These are phyloP conservation scores for Brachymystax lenok DNA, from an alignment of 2,797 vertebrate genomes.

Conservation along the genomic window DNA sequence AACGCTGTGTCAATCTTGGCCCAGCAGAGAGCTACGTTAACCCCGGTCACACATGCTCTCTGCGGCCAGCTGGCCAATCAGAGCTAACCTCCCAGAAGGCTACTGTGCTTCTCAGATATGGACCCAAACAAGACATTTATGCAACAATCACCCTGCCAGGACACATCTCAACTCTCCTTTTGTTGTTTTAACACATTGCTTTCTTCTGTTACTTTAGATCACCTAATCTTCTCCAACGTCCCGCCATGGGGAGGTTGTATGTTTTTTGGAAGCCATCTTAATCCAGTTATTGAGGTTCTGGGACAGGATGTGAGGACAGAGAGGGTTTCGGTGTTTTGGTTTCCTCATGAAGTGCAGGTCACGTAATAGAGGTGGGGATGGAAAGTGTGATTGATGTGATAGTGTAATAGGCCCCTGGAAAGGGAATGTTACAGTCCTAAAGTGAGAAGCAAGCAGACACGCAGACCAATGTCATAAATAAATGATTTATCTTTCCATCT, in stretches of 20 bases:
- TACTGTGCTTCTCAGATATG: background rate
- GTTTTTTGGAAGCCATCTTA: no score
- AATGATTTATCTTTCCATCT: constrained; percentile 14
- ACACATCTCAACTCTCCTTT: background rate
- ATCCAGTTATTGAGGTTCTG: background rate
- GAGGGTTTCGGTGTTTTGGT: background rate
- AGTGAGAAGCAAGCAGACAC: constrained; percentile 5
- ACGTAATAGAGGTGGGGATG: no score
- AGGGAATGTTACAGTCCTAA: no score
- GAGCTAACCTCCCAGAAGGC: background rate
- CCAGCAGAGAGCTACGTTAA: background rate
- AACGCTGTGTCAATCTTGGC: background rate
- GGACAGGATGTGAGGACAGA: background rate
- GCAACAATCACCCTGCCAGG: background rate
- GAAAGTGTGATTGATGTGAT: no score
- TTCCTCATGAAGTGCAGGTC: constrained; percentile 1
- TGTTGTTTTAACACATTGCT: background rate
- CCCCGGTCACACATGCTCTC: background rate
- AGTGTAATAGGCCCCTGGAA: no score
- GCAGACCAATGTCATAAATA: constrained; percentile 22
- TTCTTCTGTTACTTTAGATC: background rate
- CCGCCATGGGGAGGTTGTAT: no score
- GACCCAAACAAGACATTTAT: background rate
- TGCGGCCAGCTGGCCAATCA: background rate
- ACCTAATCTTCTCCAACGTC: background rate